These are phyloP conservation scores for Xanthorhoe designata DNA, from an alignment of 2,888 invertebrate species.

Conservation along the genomic window DNA sequence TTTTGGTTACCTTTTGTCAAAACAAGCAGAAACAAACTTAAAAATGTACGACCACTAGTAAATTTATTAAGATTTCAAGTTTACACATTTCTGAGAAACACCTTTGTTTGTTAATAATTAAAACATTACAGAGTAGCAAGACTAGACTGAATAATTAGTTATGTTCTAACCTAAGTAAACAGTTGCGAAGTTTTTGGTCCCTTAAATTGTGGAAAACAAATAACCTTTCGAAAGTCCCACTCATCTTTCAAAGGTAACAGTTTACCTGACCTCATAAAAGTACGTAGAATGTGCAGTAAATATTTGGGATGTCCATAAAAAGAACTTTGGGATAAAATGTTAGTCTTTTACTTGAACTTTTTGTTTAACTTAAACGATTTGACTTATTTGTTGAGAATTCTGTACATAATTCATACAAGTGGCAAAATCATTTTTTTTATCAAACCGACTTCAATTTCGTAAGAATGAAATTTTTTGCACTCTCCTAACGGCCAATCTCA, in stretches of 20 bases:
- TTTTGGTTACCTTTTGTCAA: neutral
- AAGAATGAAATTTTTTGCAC: no score
- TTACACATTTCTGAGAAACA: neutral
- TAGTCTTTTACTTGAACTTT: neutral
- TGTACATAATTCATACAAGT: no score
- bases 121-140: conserved; percentile 26
- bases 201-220: conserved; percentile 34
- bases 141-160: conserved; percentile 25
- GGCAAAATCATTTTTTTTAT: no score
- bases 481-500: no score
- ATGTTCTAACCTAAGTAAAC: conserved; percentile 36
- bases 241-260: conserved; percentile 18
- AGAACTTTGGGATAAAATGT: no score
- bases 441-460: no score
- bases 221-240: conserved; percentile 15
- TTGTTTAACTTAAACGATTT: no score
- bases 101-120: conserved; percentile 25
- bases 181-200: conserved; percentile 33
- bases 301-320: neutral
- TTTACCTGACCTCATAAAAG: conserved; percentile 10
- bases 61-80: neutral
- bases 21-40: neutral
- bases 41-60: neutral
- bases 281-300: conserved; percentile 5
- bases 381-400: no score